Base-by-base conservation (phyloP, 2,797 vertebrate genomes). In the Balearica regulorum region DNA sequence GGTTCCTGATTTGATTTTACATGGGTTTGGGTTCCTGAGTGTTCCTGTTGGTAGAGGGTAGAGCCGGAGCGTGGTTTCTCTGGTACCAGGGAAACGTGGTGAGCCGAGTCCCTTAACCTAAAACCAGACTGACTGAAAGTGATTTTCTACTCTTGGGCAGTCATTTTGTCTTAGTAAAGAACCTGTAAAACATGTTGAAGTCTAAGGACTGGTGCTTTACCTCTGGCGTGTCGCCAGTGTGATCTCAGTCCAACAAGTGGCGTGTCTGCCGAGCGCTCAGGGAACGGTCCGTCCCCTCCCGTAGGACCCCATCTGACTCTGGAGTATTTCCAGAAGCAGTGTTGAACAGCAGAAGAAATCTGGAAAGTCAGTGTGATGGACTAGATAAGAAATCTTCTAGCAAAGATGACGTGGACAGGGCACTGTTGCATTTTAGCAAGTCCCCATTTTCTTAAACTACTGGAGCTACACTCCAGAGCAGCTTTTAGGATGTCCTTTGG, bases 131-230 rank as follows among this genome's bases (percentile, higher is more conserved):
- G 39, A 54, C 11, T 65, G 31, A 53, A 71, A 60, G 31, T 65
- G 41, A 41, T 41, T 83, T 71, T 78, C 61, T 62, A 4, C 19
- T 54, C 1, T 2, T 58, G 19, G 10, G 16, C 14, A 26, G 8
- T 72, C 51, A 44, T 79, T 94, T 93, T 72, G 22, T 48, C 22
- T n/a, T 49, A 15, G 48, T 83, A 62, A 87, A 79, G 46, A 90
- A 78, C 35, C 29, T 22, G 28, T 55, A n/a, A 82, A 71, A 51
- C 11, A 9, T 46, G 62, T 62, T 37, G 11, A 79, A 88, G n/a
- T 41, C 66, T 24, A 58, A 25, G 73, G 37, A 55, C 16, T 43
- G 20, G 9, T 57, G 41, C 24, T 70, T 92, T 80, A 19, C 35
- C 7, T 60, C 26, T 0, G 0, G 5, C 49, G 3, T 54, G 16